phyloP scores from a whole-genome alignment of 2,797 vertebrate species.

The Phrynocephalus vlangalii region DNA sequence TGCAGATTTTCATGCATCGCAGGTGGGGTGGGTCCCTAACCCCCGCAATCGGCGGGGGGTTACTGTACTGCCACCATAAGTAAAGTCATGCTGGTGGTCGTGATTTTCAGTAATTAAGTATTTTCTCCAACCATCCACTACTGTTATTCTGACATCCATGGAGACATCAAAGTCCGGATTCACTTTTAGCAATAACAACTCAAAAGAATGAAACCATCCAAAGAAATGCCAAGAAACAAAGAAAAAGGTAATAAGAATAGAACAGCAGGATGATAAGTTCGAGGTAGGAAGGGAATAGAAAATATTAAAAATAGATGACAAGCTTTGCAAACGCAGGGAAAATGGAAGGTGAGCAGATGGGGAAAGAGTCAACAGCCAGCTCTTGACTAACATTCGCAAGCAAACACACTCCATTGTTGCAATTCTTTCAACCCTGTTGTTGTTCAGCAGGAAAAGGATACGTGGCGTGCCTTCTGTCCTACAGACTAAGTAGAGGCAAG shows the following conservation, averaged over 20 bases:
- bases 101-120: too few species aligned
- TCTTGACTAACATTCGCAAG: background rate
- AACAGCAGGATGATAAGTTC: background rate
- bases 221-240: background rate
- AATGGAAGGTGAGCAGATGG: background rate
- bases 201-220: background rate
- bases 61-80: too few species aligned
- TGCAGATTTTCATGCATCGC: too few species aligned
- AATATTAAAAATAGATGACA: background rate
- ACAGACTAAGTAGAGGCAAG: conserved; percentile 97
- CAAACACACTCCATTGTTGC: background rate
- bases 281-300: background rate
- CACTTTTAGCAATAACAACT: background rate
- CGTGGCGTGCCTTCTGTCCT: conserved; percentile 95
- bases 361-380: background rate
- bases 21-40: too few species aligned
- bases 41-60: too few species aligned
- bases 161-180: background rate
- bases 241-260: background rate
- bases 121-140: too few species aligned
- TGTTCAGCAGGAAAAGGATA: conserved; percentile 85
- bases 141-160: background rate
- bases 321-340: background rate
- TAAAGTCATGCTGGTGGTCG: too few species aligned
- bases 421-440: background rate